Base-by-base conservation (phyloP, 2,888 invertebrate genomes). In the Ormyrus labotus region DNA sequence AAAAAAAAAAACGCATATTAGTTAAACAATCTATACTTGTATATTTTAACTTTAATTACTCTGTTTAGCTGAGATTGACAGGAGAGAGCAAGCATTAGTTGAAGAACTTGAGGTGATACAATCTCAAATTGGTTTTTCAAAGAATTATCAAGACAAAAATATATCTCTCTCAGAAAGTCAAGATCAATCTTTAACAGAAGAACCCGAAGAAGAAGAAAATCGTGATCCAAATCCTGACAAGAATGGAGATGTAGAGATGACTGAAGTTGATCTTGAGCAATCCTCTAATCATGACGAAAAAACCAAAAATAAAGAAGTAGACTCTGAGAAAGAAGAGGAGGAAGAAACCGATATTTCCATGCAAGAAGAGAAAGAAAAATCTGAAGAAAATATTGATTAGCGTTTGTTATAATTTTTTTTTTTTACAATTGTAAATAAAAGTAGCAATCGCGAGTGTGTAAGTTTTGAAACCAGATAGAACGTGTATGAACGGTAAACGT, bases 61-160 rank as follows among this genome's bases (percentile, higher is more conserved):
- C 5, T 72, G 47, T 10, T 60, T 68, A 71, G 90, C 88, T 71
- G 89, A 90, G 83, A 87, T 90, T 45, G 90, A 89, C 45, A 87
- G 86, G 83, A 85, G 89, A 19, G 90, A 90, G 72, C 88, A 87
- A 74, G 83, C 84, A 13, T 81, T 90, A 47, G 48, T 87, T 9
- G 88, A 90, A 7, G 90, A 90, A 67, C 83, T 90, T 0, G 89
- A 89, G 78, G 67, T 86, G 34, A 90, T 90, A 79, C 90, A 90
- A 79, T 83, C 85, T 1, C 90, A 90, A 83, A 84, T 88, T 13
- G 89, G 89, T 53, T 82, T 87, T 8, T 84, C 84, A 5, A 90
- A 88, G 72, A 85, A 86, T 61, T 88, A 87, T 50, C 86, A 87
- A 58, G 86, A 87, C 55, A 88, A 87, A 48, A 83, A 85, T 10